A percentile compares a stretch with the other conserved stretches of the same genome.
Conservation (phyloP, 2,797 vertebrate species). For the Leptatherina wallacei region DNA sequence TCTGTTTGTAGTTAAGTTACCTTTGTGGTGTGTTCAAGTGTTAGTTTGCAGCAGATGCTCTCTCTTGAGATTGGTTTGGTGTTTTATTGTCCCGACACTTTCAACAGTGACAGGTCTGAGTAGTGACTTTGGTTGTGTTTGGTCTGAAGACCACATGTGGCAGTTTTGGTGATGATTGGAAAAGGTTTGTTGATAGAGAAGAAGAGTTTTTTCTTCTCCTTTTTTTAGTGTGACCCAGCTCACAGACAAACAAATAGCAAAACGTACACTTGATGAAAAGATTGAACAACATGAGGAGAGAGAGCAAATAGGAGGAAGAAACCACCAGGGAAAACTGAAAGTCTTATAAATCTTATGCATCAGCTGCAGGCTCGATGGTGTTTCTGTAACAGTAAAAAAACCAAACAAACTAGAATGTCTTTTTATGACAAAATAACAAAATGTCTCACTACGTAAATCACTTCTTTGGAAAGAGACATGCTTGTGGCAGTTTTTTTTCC, state of each 20-base stretch:
- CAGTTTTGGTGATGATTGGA: too few species aligned
- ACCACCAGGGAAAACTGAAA: neutral
- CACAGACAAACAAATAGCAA: neutral
- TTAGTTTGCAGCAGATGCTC: neutral
- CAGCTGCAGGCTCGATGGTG: neutral
- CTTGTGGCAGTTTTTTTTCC: neutral
- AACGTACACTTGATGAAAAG: neutral
- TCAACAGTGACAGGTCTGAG: too few species aligned
- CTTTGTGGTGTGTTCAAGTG: neutral
- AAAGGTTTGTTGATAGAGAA: too few species aligned
- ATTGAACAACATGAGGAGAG: neutral
- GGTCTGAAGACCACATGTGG: too few species aligned
- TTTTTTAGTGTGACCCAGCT: neutral
- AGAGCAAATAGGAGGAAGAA: neutral
- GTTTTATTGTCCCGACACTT: neutral
- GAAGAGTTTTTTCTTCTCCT: neutral
- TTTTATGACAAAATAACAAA: too few species aligned
- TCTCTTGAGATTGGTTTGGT: neutral
- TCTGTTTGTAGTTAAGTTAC: neutral
- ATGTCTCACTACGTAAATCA: neutral
- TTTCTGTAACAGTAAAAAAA: neutral
- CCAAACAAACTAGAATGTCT: slow-evolving; percentile 7
- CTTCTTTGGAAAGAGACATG: slow-evolving; percentile 2
- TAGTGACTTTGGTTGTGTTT: too few species aligned
- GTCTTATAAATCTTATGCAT: neutral